Conservation (phyloP, 1,140 invertebrate species). For the Zaprionus africanus region DNA sequence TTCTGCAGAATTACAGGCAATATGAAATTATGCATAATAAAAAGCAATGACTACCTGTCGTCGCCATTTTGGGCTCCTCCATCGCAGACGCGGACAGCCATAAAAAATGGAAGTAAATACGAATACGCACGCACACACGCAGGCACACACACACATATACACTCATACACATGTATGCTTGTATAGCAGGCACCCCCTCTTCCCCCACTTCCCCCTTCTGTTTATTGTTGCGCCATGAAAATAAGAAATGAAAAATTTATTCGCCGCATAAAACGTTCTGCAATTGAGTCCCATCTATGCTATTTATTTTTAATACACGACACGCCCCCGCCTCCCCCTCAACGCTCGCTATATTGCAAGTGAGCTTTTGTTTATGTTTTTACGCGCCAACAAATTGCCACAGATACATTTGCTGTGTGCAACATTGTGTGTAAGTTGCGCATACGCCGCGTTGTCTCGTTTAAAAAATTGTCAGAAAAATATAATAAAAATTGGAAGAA, state of each 20-base stretch:
- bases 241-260: slow-evolving; percentile 80
- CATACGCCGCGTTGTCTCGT: slow-evolving; percentile 21
- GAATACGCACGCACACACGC: slow-evolving; percentile 35
- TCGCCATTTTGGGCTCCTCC: slow-evolving; percentile 59
- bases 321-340: background rate
- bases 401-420: slow-evolving; percentile 6
- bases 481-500: background rate
- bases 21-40: slow-evolving; percentile 83
- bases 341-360: slow-evolving; percentile 33
- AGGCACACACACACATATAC: slow-evolving; percentile 7
- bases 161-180: background rate
- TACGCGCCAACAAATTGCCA: slow-evolving; percentile 30
- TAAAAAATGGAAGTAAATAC: slow-evolving; percentile 76
- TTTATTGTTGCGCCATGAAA: slow-evolving; percentile 78
- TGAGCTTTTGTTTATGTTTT: slow-evolving; percentile 51
- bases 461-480: background rate
- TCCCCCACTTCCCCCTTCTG: slow-evolving; percentile 13
- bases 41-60: slow-evolving; percentile 81
- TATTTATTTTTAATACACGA: slow-evolving; percentile 34
- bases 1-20: slow-evolving; percentile 81
- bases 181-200: slow-evolving; percentile 15
- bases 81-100: slow-evolving; percentile 50
- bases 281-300: slow-evolving; percentile 36
- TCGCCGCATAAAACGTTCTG: slow-evolving; percentile 53
- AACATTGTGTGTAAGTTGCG: slow-evolving; percentile 14